A percentile compares a stretch with the other conserved stretches of the same genome.
These are phyloP conservation scores for fruit fly (Drosophila melanogaster) DNA, from an alignment of 1,140 invertebrate genomes.

Conservation along the genomic window Release_6_plus_ISO1_MT NC_004354.4:13161001-13161500, in stretches of 20 bases:
- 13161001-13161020: slow-evolving; percentile 65
- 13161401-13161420: slow-evolving; percentile 89
- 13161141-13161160: slow-evolving; percentile 85
- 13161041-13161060: background rate
- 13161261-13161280: slow-evolving; percentile 90
- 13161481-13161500: slow-evolving; percentile 8
- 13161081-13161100: slow-evolving; percentile 79
- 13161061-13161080: background rate
- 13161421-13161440: slow-evolving; percentile 89
- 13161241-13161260: slow-evolving; percentile 88
- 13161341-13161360: slow-evolving; percentile 88
- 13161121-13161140: slow-evolving; percentile 83
- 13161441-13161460: slow-evolving; percentile 41
- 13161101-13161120: slow-evolving; percentile 86
- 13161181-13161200: slow-evolving; percentile 86
- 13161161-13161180: slow-evolving; percentile 89
- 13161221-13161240: slow-evolving; percentile 88
- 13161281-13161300: slow-evolving; percentile 88
- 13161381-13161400: slow-evolving; percentile 89
- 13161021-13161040: slow-evolving; percentile 37
- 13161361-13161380: slow-evolving; percentile 87
- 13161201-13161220: slow-evolving; percentile 86
- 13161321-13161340: slow-evolving; percentile 88
- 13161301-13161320: slow-evolving; percentile 91
- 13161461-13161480: slow-evolving; percentile 18